Evolutionary conservation across 2,113 vertebrate species (phyloP), one percentile per base, ranked within the genome.

Genomic region (Uropsilus gracilis): DNA sequence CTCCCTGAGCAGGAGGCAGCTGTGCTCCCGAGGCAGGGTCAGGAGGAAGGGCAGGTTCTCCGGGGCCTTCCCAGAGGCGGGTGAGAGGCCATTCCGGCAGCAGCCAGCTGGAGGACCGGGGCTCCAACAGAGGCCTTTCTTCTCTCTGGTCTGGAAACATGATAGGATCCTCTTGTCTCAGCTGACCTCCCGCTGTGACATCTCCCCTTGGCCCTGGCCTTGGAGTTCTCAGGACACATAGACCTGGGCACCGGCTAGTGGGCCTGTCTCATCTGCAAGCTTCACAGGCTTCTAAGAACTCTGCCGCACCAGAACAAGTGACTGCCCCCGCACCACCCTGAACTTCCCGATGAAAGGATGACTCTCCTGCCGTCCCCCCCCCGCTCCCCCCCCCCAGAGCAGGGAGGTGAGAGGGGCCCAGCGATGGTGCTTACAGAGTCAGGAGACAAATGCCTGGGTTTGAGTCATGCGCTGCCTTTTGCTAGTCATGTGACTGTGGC

Each of bases 91-190:
- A 59, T 90, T 66, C 77, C 1, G n/a, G 92, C 83, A 86, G 78
- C 20, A 37, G 66, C 78, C 83, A 86, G 86, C 46, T 30, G 30
- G 34, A 66, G 81, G 86, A 22, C 22, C 18, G 71, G 68, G 34
- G 26, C 68, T 96, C 85, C 32, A 92, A 97, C 10, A 89, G 89
- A 92, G 64, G 88, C 63, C 89, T 95, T 92, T 95, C 80, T 97
- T 94, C 90, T 90, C 71, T 82, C 53, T 9, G 13, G 71, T 61
- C 89, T 86, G 92, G 86, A 90, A 95, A 66, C 5, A 50, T 91
- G 94, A 95, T 91, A 95, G 68, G 85, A 86, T 72, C 93, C 42
- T 89, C 83, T 96, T 93, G 95, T 97, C 94, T 96, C 72, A 44
- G 71, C 48, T 3, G 53, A 89, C 75, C 71, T 28, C 44, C 86